Conservation (phyloP, 2,797 vertebrate genomes). For the Lepus oiostolus region DNA sequence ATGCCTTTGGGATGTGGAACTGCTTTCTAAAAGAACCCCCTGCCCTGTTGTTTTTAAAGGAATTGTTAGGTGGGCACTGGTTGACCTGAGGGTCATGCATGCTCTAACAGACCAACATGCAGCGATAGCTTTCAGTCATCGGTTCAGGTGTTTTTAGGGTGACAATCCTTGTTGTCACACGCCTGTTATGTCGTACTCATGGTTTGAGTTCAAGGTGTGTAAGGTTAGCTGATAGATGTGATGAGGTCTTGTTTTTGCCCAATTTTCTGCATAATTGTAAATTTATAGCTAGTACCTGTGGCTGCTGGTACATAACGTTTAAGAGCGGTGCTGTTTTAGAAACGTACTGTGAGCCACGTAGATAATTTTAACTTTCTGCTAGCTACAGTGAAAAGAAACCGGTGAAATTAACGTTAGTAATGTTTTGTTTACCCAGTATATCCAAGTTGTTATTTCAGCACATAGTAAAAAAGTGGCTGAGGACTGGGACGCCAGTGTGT, state of each 20-base stretch:
- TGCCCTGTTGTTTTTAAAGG: not conserved
- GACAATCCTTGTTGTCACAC: not conserved
- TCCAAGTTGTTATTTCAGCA: not conserved
- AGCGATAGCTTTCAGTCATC: not conserved
- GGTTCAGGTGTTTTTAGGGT: not conserved
- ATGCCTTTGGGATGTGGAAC: not conserved
- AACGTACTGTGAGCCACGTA: not conserved
- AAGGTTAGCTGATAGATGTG: no score
- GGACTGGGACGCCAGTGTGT: no score
- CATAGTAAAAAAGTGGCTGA: rapidly evolving
- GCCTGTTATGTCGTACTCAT: not conserved
- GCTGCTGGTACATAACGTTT: not conserved
- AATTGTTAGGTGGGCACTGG: not conserved
- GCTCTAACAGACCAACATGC: not conserved
- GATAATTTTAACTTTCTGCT: not conserved
- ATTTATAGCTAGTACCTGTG: not conserved
- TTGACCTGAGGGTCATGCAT: not conserved
- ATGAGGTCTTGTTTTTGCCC: not conserved
- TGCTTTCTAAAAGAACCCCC: not conserved
- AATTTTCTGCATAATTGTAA: not conserved
- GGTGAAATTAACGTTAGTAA: no score
- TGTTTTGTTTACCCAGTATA: not conserved
- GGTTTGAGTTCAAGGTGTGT: not conserved
- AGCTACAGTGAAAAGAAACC: not conserved
- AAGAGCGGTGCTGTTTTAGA: not conserved